phyloP scores from a whole-genome alignment of 2,888 invertebrate genomes.

The Reticulitermes lucifugus region DNA sequence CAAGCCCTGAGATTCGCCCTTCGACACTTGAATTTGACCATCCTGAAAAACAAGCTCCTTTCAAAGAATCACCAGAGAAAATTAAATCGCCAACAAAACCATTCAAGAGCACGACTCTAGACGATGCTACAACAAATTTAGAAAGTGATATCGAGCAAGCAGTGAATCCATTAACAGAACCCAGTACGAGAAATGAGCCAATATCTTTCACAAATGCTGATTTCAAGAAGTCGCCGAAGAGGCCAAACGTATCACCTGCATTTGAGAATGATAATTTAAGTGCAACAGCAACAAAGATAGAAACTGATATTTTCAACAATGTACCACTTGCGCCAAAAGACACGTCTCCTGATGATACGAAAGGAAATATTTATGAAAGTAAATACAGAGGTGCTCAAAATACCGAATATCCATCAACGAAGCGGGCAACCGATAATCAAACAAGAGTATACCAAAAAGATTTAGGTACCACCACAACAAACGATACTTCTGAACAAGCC shows the following conservation, averaged over 20 bases:
- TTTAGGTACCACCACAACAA: too few species aligned
- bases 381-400: too few species aligned
- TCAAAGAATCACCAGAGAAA: slow-evolving; percentile 30
- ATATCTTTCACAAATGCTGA: slow-evolving; percentile 38
- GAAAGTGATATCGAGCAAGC: not conserved
- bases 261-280: not conserved
- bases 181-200: slow-evolving; percentile 41
- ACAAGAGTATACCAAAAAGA: too few species aligned
- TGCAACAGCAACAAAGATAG: not conserved
- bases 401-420: too few species aligned
- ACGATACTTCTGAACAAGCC: too few species aligned
- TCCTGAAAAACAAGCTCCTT: slow-evolving; percentile 24
- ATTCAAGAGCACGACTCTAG: not conserved
- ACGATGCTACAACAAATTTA: not conserved
- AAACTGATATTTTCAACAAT: not conserved
- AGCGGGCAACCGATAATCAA: too few species aligned
- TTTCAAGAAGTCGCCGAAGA: slow-evolving; percentile 42
- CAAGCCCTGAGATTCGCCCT: slow-evolving; percentile 53
- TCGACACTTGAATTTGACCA: slow-evolving; percentile 33
- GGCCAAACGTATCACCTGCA: slow-evolving; percentile 29
- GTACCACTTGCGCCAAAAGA: too few species aligned
- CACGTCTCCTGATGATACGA: too few species aligned
- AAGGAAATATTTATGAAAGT: too few species aligned
- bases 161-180: not conserved
- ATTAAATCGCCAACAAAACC: slow-evolving; percentile 43